These are phyloP conservation scores for Stegodyphus mimosarum DNA, from an alignment of 1,140 invertebrate species.

Conservation along the genomic window DNA sequence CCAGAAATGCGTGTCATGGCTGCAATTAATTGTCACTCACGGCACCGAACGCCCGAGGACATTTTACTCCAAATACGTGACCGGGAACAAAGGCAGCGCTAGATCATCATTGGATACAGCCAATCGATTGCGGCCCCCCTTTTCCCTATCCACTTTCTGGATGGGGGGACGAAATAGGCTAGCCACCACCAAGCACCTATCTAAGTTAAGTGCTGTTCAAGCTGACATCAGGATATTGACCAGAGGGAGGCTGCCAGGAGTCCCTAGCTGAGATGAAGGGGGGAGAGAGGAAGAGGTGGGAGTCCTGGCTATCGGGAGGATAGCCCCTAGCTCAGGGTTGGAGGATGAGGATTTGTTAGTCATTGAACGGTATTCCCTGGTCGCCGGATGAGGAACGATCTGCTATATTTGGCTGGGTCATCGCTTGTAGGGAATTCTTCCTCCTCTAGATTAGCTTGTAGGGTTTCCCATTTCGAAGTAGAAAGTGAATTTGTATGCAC, in stretches of 20 bases:
- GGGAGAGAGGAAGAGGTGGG: background rate
- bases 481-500: background rate
- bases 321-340: background rate
- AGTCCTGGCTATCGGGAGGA: background rate
- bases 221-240: conserved; percentile 60
- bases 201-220: conserved; percentile 58
- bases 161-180: conserved; percentile 24
- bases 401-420: conserved; percentile 50
- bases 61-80: conserved; percentile 59
- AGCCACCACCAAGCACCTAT: conserved; percentile 53
- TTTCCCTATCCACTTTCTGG: background rate
- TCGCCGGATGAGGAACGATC: conserved; percentile 1
- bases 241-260: conserved; percentile 13
- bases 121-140: conserved; percentile 35
- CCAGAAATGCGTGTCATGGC: conserved; percentile 57
- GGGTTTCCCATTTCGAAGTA: background rate
- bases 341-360: conserved; percentile 53
- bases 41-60: conserved; percentile 17
- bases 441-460: background rate
- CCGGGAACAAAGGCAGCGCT: conserved; percentile 47
- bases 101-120: conserved; percentile 53
- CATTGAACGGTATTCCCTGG: conserved; percentile 57
- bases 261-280: no score
- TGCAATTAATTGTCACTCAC: conserved; percentile 60
- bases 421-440: conserved; percentile 10